Evolutionary conservation across 2,797 vertebrate species (phyloP).

Genomic region (Hybognathus amarus): DNA sequence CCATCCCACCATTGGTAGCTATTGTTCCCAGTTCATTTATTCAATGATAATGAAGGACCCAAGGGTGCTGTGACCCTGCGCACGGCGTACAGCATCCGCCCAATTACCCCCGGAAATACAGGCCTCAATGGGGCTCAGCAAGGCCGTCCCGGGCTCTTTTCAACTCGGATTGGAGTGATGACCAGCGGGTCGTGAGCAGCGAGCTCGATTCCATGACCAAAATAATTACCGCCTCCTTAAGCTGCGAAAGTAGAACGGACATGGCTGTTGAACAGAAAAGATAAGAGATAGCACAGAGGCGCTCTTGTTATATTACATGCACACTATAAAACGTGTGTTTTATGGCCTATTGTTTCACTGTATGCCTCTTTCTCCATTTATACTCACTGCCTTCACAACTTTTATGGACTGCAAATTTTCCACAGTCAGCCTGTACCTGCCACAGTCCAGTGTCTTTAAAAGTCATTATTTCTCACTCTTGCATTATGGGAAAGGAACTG

Average conservation of each 20-base stretch:
- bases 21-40: slow-evolving; percentile 42
- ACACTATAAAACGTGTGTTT: slow-evolving; percentile 36
- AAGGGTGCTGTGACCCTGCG: slow-evolving; percentile 39
- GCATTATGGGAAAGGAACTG: not conserved
- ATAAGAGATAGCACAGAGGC: slow-evolving; percentile 41
- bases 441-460: slow-evolving; percentile 33
- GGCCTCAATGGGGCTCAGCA: not conserved
- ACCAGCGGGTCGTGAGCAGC: slow-evolving; percentile 26
- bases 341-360: slow-evolving; percentile 26
- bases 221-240: slow-evolving; percentile 48
- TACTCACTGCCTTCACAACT: slow-evolving; percentile 18
- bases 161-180: slow-evolving; percentile 44
- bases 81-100: slow-evolving; percentile 34
- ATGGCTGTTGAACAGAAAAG: slow-evolving; percentile 50
- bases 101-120: slow-evolving; percentile 56
- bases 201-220: slow-evolving; percentile 19
- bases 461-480: slow-evolving; percentile 23
- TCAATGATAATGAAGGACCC: slow-evolving; percentile 51
- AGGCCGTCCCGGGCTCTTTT: slow-evolving; percentile 37
- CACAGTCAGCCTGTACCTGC: slow-evolving; percentile 19
- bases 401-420: slow-evolving; percentile 28
- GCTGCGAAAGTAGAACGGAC: slow-evolving; percentile 29
- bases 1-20: not conserved
- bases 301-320: slow-evolving; percentile 34
- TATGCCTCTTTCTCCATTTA: slow-evolving; percentile 14